Conservation (phyloP, 2,888 invertebrate genomes). For the Melinaea marsaeus region DNA sequence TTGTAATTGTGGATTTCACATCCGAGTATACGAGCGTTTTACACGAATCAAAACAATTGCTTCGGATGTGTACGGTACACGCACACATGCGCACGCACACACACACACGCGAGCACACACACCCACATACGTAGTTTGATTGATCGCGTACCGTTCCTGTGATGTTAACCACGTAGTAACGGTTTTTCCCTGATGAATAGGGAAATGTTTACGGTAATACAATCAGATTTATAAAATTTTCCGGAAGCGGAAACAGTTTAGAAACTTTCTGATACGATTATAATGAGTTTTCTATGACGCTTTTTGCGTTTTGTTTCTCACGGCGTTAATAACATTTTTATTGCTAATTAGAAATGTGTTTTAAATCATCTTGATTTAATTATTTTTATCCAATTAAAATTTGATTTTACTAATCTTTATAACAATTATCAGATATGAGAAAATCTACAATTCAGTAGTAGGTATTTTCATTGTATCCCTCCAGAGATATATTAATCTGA, state of each 20-base stretch:
- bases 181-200: constrained; percentile 60
- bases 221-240: background rate
- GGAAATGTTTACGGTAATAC: background rate
- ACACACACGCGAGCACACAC: too few relatives aligned
- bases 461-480: too few relatives aligned
- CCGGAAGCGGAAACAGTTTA: constrained; percentile 18
- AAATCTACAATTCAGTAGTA: too few relatives aligned
- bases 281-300: constrained; percentile 16
- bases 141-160: constrained; percentile 45
- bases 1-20: constrained; percentile 76
- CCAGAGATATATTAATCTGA: too few relatives aligned
- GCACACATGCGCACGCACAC: too few relatives aligned
- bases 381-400: background rate
- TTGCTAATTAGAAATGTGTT: constrained; percentile 23
- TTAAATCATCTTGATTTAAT: background rate
- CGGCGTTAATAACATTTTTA: constrained; percentile 26
- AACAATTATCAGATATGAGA: too few relatives aligned
- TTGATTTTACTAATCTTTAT: background rate
- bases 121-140: constrained; percentile 43
- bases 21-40: constrained; percentile 70
- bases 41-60: constrained; percentile 68
- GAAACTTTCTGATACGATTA: constrained; percentile 28
- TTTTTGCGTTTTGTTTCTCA: constrained; percentile 30
- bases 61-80: constrained; percentile 16
- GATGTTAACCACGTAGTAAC: constrained; percentile 40